Conservation (phyloP, 37 sponge, comb jelly and placozoan genomes). For the Dysidea cf. avara region DNA sequence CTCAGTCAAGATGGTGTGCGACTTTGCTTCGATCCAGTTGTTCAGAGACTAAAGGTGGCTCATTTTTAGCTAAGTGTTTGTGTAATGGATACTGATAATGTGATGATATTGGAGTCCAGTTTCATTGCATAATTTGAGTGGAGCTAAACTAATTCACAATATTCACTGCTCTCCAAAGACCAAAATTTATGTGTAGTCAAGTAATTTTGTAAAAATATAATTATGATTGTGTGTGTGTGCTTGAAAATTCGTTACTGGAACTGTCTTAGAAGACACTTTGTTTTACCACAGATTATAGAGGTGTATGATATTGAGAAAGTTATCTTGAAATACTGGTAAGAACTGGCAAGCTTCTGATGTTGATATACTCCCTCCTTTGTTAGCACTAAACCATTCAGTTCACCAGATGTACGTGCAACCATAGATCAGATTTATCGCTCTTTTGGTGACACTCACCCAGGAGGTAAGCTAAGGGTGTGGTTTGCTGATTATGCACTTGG, state of each 20-base stretch:
- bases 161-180: too few relatives aligned
- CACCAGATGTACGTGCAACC: conserved; percentile 75
- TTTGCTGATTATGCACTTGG: too few relatives aligned
- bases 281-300: conserved; percentile 70
- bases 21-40: conserved; percentile 76
- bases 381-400: conserved; percentile 77
- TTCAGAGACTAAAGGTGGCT: conserved; percentile 88
- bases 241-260: too few relatives aligned
- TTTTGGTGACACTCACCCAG: conserved; percentile 89
- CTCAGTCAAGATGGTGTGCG: conserved; percentile 82
- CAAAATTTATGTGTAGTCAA: too few relatives aligned
- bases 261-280: too few relatives aligned
- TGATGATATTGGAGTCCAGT: too few relatives aligned
- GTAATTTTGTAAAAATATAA: too few relatives aligned
- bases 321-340: conserved; percentile 81
- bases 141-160: too few relatives aligned
- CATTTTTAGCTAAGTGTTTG: too few relatives aligned
- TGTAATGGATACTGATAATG: too few relatives aligned
- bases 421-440: conserved; percentile 74
- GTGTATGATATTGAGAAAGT: conserved; percentile 85
- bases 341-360: neutral
- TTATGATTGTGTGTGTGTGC: too few relatives aligned
- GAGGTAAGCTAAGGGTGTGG: conserved; percentile 40
- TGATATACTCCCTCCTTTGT: neutral
- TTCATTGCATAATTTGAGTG: too few relatives aligned